These are phyloP conservation scores for Ptyas mucosa DNA, from an alignment of 2,113 vertebrate genomes.

Conservation along the genomic window DNA sequence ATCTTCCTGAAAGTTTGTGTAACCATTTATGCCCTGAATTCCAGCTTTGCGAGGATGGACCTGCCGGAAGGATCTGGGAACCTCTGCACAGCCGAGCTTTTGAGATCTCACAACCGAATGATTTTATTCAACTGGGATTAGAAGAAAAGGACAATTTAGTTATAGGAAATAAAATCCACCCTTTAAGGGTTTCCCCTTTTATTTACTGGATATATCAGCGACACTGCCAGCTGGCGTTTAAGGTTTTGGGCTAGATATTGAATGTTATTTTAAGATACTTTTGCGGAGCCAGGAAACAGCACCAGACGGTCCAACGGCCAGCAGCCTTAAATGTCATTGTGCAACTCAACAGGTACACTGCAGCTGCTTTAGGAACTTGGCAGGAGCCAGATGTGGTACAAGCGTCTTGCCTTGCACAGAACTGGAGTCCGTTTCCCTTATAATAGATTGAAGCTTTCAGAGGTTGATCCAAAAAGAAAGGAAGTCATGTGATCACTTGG, in stretches of 20 bases:
- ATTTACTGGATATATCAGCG: slow-evolving; percentile 48
- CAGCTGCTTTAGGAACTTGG: slow-evolving; percentile 45
- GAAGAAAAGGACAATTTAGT: slow-evolving; percentile 65
- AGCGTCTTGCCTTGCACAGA: slow-evolving; percentile 9
- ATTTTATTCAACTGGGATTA: slow-evolving; percentile 47
- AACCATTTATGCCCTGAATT: not conserved
- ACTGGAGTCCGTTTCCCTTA: not conserved
- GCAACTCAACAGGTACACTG: slow-evolving; percentile 53
- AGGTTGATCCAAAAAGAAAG: not conserved
- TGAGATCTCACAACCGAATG: slow-evolving; percentile 29
- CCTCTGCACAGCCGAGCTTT: slow-evolving; percentile 33
- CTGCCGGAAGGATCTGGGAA: slow-evolving; percentile 36
- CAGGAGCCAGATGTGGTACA: slow-evolving; percentile 26
- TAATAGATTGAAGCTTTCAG: not conserved
- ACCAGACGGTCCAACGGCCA: slow-evolving; percentile 63
- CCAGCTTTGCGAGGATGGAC: slow-evolving; percentile 16
- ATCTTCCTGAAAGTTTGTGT: slow-evolving; percentile 7
- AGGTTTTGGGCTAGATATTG: slow-evolving; percentile 66
- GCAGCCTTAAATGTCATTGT: slow-evolving; percentile 58
- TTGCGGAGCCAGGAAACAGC: slow-evolving; percentile 69
- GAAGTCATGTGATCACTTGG: not conserved
- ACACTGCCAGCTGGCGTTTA: slow-evolving; percentile 63
- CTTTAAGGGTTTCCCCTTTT: slow-evolving; percentile 61
- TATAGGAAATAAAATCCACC: slow-evolving; percentile 68
- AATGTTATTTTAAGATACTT: slow-evolving; percentile 73